Evolutionary conservation across 1,140 invertebrate genomes (phyloP).

Genomic region (Hesperophylax magnus): DNA sequence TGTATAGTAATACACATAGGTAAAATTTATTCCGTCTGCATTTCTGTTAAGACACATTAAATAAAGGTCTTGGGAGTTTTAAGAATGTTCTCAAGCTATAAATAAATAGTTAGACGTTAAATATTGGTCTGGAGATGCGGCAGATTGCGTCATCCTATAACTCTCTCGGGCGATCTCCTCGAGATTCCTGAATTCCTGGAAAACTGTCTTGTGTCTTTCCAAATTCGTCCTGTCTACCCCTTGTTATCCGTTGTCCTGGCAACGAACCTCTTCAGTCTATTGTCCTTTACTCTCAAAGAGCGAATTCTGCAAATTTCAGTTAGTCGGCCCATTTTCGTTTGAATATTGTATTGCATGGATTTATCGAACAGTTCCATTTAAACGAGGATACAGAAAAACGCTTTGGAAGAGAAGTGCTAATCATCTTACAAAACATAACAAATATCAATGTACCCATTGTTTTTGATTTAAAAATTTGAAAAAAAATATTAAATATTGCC

Average conservation of each 20-base stretch:
- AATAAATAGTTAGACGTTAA: no score
- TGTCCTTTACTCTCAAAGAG: neutral
- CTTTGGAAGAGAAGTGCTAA: no score
- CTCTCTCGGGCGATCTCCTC: neutral
- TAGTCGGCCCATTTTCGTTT: slow-evolving; percentile 1
- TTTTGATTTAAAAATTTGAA: no score
- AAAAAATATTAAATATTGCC: no score
- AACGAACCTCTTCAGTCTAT: neutral
- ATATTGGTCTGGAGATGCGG: neutral
- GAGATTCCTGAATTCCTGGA: neutral
- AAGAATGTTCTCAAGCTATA: no score
- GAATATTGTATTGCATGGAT: neutral
- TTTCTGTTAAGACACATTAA: no score
- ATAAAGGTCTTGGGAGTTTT: no score
- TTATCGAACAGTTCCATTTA: neutral
- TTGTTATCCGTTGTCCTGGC: neutral
- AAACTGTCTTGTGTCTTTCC: neutral
- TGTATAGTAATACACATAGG: no score
- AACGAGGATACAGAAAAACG: no score
- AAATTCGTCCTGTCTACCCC: neutral
- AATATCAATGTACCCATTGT: no score
- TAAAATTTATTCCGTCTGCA: no score
- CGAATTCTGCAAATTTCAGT: neutral
- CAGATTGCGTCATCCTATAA: neutral
- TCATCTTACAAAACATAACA: no score